Evolutionary conservation across 2,797 vertebrate genomes (phyloP).

Genomic region (Spinus olivaceus): DNA sequence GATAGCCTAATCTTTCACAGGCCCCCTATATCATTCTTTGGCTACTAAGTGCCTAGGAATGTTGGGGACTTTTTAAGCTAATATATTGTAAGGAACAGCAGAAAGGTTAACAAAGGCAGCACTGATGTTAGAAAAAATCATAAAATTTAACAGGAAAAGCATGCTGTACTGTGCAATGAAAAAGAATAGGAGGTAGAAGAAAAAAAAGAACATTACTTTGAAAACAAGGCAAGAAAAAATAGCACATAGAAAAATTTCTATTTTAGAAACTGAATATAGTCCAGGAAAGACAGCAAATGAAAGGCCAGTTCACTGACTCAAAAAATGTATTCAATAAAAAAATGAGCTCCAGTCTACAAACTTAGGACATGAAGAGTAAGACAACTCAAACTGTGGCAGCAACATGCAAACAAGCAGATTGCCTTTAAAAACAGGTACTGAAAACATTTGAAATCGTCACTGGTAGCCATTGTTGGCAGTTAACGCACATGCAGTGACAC

Average conservation of each 20-base stretch:
- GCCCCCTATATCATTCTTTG: neutral
- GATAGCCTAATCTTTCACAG: neutral
- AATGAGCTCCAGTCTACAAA: neutral
- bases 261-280: conserved; percentile 2
- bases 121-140: neutral
- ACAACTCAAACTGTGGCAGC: neutral
- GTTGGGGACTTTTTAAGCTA: neutral
- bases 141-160: neutral
- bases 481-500: neutral
- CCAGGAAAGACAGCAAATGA: neutral
- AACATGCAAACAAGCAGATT: neutral
- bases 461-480: neutral
- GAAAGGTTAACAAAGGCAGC: neutral
- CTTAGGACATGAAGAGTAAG: neutral
- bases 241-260: neutral
- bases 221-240: conserved; percentile 35
- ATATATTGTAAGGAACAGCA: neutral
- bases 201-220: neutral
- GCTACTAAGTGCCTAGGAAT: neutral
- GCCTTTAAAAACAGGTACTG: neutral
- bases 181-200: neutral
- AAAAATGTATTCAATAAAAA: neutral
- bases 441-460: neutral
- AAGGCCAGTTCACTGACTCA: neutral
- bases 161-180: neutral